Conservation (phyloP, 2,797 vertebrate genomes). For the Phoxinus dragarum region DNA sequence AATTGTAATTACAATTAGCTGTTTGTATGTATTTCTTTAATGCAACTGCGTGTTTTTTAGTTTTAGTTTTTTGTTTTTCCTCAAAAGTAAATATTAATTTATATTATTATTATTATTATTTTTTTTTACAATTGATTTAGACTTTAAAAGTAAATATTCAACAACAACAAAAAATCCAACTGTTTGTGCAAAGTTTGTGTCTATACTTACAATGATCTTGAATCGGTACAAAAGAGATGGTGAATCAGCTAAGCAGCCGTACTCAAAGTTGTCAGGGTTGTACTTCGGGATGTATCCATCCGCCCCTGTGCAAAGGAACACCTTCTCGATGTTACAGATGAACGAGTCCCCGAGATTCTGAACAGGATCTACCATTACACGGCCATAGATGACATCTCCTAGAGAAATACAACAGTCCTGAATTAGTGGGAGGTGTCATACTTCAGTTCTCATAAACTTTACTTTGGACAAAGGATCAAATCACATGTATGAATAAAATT, state of each 20-base stretch:
- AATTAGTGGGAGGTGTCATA: not conserved
- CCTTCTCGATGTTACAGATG: constrained; percentile 94
- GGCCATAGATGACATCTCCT: constrained; percentile 91
- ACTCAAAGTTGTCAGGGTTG: constrained; percentile 86
- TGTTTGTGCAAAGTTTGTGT: not conserved
- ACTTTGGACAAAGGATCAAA: not conserved
- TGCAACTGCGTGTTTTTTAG: not conserved
- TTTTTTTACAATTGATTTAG: not conserved
- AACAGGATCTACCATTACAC: constrained; percentile 96
- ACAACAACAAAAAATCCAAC: not conserved
- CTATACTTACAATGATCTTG: constrained; percentile 89
- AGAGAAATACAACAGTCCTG: constrained; percentile 25
- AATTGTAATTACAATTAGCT: too few species aligned
- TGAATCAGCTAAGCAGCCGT: constrained; percentile 92
- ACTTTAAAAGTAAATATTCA: not conserved
- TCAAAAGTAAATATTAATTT: not conserved
- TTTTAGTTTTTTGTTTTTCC: not conserved
- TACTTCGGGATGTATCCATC: constrained; percentile 96
- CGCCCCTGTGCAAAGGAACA: constrained; percentile 92
- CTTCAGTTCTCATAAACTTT: not conserved
- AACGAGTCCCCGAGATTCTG: constrained; percentile 95
- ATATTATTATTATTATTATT: not conserved
- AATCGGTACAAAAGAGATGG: constrained; percentile 89
- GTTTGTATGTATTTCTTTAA: too few species aligned
- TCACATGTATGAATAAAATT: not conserved